Evolutionary conservation across 2,113 vertebrate genomes (phyloP).

Genomic region (Lamprotornis superbus): DNA sequence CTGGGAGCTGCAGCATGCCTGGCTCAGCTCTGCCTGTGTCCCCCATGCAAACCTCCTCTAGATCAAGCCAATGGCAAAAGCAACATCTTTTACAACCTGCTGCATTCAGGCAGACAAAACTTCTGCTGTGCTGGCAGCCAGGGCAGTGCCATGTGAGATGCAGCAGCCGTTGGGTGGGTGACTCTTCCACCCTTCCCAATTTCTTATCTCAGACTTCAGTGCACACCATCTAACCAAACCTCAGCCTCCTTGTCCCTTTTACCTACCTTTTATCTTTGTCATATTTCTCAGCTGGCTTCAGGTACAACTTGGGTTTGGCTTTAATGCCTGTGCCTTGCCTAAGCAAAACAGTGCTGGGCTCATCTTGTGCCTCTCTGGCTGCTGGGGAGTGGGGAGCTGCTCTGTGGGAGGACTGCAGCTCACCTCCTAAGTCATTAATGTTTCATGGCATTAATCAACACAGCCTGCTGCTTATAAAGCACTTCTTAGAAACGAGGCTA

Average conservation of each 20-base stretch:
- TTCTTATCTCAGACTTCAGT: accelerated
- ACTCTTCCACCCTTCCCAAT: background rate
- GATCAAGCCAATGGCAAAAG: background rate
- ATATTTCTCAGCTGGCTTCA: background rate
- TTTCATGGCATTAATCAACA: conserved; percentile 21
- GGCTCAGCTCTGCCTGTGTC: background rate
- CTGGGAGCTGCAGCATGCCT: background rate
- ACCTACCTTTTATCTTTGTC: background rate
- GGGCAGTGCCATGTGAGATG: background rate
- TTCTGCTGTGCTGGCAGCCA: background rate
- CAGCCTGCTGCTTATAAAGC: background rate
- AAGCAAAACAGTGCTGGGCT: accelerated
- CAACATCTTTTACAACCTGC: background rate
- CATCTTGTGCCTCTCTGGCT: background rate
- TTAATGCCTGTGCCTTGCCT: background rate
- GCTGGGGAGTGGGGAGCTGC: background rate
- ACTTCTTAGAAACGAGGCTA: conserved; percentile 10
- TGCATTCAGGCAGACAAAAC: background rate
- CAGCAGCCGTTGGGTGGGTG: accelerated
- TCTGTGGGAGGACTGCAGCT: background rate
- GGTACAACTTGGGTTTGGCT: background rate
- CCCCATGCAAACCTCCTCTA: background rate
- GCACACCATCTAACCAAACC: background rate
- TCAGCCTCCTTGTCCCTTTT: background rate
- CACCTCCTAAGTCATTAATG: conserved; percentile 26